phyloP scores from a whole-genome alignment of 2,888 invertebrate genomes.

The Allygus modestus region DNA sequence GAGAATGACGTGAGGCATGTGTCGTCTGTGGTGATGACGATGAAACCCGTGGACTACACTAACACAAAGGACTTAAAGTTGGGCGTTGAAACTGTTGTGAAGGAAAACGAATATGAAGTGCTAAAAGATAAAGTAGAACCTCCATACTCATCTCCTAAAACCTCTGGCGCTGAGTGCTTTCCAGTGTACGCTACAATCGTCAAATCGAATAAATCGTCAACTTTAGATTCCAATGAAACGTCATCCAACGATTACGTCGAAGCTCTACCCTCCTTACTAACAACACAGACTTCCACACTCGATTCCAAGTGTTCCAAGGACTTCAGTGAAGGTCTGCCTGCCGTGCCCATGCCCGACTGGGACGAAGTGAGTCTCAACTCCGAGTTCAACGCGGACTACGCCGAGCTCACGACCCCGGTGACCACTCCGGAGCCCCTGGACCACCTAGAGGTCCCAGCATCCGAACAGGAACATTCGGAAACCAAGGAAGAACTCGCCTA shows the following conservation, averaged over 20 bases:
- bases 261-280: slow-evolving; percentile 23
- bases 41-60: slow-evolving; percentile 58
- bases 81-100: slow-evolving; percentile 43
- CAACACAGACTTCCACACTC: background rate
- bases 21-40: slow-evolving; percentile 56
- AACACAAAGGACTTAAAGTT: slow-evolving; percentile 6
- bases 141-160: slow-evolving; percentile 54
- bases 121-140: slow-evolving; percentile 53
- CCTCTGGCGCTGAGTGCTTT: slow-evolving; percentile 24
- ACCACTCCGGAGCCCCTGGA: slow-evolving; percentile 40
- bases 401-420: slow-evolving; percentile 59
- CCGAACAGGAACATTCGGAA: background rate
- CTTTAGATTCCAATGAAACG: slow-evolving; percentile 47
- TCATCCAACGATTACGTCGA: slow-evolving; percentile 38
- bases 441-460: background rate
- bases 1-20: slow-evolving; percentile 52
- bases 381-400: slow-evolving; percentile 60
- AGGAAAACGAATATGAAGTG: slow-evolving; percentile 63
- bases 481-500: slow-evolving; percentile 66
- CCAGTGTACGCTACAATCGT: slow-evolving; percentile 51
- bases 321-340: slow-evolving; percentile 29
- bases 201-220: slow-evolving; percentile 42
- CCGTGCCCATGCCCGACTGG: slow-evolving; percentile 62
- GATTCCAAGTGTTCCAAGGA: slow-evolving; percentile 54
- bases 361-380: slow-evolving; percentile 57